Evolutionary conservation across 2,888 invertebrate genomes (phyloP).

Genomic region (Busseola fusca): DNA sequence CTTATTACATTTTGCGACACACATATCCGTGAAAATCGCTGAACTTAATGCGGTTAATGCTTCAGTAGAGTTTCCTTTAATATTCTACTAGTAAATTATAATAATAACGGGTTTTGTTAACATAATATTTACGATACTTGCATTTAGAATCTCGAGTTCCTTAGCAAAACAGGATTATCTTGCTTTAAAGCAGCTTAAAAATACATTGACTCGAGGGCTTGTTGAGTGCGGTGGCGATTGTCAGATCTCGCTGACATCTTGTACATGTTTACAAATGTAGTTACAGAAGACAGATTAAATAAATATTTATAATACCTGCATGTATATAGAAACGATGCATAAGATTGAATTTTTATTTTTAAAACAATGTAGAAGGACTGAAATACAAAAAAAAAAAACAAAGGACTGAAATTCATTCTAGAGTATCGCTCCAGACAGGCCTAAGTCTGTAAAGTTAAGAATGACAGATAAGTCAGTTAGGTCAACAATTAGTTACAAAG

Average conservation of each 20-base stretch:
- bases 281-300: too few relatives aligned
- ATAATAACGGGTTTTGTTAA: constrained; percentile 1
- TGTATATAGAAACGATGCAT: too few relatives aligned
- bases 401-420: too few relatives aligned
- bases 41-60: constrained; percentile 1
- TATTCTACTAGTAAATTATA: constrained; percentile 4
- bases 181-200: constrained; percentile 19
- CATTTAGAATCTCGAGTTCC: constrained; percentile 5
- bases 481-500: constrained; percentile 25
- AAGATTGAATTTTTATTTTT: not conserved
- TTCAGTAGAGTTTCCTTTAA: constrained; percentile 18
- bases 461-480: constrained; percentile 18
- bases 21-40: constrained; percentile 6
- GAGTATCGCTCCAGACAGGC: not conserved
- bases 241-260: constrained; percentile 23
- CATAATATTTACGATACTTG: constrained; percentile 3
- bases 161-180: constrained; percentile 20
- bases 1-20: constrained; percentile 39
- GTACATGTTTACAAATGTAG: constrained; percentile 1
- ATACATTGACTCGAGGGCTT: constrained; percentile 16
- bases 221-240: constrained; percentile 20
- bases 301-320: too few relatives aligned
- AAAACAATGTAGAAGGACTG: not conserved
- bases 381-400: too few relatives aligned
- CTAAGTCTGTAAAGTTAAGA: constrained; percentile 30